A percentile compares a stretch with the other conserved stretches of the same genome.
phyloP scores from a whole-genome alignment of 2,113 vertebrate genomes.

The Limnothrissa miodon region DNA sequence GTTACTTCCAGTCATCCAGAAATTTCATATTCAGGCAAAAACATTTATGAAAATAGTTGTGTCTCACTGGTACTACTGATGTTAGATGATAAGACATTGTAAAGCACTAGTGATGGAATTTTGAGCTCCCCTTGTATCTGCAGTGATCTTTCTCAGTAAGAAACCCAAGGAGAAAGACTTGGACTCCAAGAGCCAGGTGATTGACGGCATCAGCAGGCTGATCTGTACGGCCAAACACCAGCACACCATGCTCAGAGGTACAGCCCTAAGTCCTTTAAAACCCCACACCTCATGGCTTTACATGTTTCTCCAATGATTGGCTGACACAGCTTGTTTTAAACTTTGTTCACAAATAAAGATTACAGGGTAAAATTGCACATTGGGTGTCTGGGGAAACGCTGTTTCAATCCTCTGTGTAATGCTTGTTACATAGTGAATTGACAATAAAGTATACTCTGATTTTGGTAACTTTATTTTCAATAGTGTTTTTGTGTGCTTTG shows the following conservation, averaged over 20 bases:
- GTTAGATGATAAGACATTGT: not conserved
- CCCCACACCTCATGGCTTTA: not conserved
- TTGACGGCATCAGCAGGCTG: slow-evolving; percentile 86
- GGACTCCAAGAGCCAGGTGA: slow-evolving; percentile 89
- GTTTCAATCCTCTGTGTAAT: too few relatives aligned
- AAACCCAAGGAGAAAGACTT: slow-evolving; percentile 88
- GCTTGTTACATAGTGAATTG: too few relatives aligned
- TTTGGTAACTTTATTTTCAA: too few relatives aligned
- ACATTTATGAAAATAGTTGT: not conserved
- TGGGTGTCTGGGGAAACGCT: too few relatives aligned
- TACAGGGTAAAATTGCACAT: not conserved
- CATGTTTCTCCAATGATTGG: not conserved
- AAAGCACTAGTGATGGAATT: not conserved
- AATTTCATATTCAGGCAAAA: not conserved
- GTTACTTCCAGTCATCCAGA: not conserved
- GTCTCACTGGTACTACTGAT: not conserved
- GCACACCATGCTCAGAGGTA: slow-evolving; percentile 88
- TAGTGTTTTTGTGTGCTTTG: too few relatives aligned
- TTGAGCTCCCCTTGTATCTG: not conserved
- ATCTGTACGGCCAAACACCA: slow-evolving; percentile 92
- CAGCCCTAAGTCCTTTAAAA: not conserved
- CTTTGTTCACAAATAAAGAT: not conserved
- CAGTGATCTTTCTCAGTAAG: slow-evolving; percentile 90
- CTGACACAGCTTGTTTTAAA: not conserved
- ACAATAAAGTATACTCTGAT: too few relatives aligned